A percentile compares a stretch with the other conserved stretches of the same genome.
phyloP scores from a whole-genome alignment of 37 sponge, comb jelly and placozoan species.

The Spongia lamella region DNA sequence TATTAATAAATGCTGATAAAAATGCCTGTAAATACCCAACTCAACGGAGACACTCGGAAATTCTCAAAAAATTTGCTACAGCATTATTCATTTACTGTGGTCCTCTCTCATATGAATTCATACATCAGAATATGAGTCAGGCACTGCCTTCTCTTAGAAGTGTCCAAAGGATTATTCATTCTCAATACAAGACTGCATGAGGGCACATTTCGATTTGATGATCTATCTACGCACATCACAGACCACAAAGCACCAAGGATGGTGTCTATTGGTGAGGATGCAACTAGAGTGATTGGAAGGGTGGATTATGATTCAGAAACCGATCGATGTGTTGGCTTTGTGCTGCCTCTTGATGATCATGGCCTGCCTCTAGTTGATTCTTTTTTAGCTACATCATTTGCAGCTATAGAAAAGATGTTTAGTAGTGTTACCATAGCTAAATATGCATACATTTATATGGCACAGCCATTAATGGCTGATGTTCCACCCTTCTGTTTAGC shows the following conservation, averaged over 20 bases:
- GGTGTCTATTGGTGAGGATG: constrained; percentile 37
- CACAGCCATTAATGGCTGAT: constrained; percentile 19
- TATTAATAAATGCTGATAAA: constrained; percentile 35
- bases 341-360: constrained; percentile 16
- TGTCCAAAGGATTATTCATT: constrained; percentile 42
- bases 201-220: constrained; percentile 34
- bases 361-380: constrained; percentile 22
- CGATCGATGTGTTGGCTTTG: constrained; percentile 30
- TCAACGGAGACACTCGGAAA: constrained; percentile 18
- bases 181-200: constrained; percentile 40
- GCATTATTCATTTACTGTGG: constrained; percentile 49
- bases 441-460: constrained; percentile 39
- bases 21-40: constrained; percentile 17
- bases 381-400: constrained; percentile 26
- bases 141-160: constrained; percentile 59
- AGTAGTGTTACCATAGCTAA: constrained; percentile 8
- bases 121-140: constrained; percentile 49
- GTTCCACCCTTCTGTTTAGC: constrained; percentile 34
- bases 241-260: neutral
- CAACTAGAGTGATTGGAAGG: constrained; percentile 22
- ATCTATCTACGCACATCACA: constrained; percentile 17
- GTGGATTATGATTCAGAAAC: constrained; percentile 35
- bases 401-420: constrained; percentile 10
- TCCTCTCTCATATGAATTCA: constrained; percentile 53
- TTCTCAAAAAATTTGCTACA: constrained; percentile 50